A percentile compares a stretch with the other conserved stretches of the same genome.
These are phyloP conservation scores for Arothron firmamentum DNA, from an alignment of 2,113 vertebrate species.

Conservation along the genomic window DNA sequence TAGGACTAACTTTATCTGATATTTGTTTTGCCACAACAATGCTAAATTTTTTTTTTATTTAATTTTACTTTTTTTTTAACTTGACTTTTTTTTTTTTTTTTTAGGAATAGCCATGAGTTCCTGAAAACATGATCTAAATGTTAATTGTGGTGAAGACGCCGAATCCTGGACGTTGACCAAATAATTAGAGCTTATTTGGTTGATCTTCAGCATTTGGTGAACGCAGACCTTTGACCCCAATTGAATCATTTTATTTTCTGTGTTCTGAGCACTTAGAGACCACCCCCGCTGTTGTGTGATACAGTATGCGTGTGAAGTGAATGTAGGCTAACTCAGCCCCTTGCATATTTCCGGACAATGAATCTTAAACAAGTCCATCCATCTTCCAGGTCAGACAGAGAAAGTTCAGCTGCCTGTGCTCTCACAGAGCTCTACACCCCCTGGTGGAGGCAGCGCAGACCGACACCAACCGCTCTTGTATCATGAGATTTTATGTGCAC, in stretches of 20 bases:
- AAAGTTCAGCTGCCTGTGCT: not conserved
- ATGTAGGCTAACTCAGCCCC: slow-evolving; percentile 40
- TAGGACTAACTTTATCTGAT: no score
- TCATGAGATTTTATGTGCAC: slow-evolving; percentile 77
- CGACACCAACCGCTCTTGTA: slow-evolving; percentile 53
- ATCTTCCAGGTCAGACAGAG: slow-evolving; percentile 50
- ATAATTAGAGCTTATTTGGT: no score
- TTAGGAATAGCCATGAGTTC: no score
- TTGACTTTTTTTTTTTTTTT: no score
- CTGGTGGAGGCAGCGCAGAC: slow-evolving; percentile 44
- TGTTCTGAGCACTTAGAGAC: not conserved
- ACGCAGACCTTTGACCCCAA: slow-evolving; percentile 6
- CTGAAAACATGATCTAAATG: no score
- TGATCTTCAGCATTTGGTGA: not conserved
- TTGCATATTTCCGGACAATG: slow-evolving; percentile 54
- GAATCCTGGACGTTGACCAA: no score
- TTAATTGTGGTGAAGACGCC: no score
- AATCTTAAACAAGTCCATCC: slow-evolving; percentile 53
- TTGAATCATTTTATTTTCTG: not conserved
- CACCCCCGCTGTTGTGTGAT: slow-evolving; percentile 3
- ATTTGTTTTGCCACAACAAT: no score
- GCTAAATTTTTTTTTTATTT: no score
- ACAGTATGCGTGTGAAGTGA: slow-evolving; percentile 37
- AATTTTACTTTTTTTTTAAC: no score
- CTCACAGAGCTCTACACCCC: slow-evolving; percentile 51